Conservation (phyloP, 2,113 vertebrate species). For the Corythornis cristatus region DNA sequence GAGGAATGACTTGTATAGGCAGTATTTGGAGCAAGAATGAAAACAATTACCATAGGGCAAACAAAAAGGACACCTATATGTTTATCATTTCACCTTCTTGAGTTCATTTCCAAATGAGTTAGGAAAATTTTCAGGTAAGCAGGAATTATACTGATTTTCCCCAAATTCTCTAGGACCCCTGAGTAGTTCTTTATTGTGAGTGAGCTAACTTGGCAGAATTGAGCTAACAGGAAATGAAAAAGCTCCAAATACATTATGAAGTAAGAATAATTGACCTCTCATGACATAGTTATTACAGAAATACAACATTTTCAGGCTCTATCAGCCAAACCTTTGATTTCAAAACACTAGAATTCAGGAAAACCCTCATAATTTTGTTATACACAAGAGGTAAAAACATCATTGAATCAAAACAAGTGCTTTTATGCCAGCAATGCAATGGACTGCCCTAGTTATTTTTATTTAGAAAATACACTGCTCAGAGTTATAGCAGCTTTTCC, state of each 20-base stretch:
- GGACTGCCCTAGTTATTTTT: background rate
- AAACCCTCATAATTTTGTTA: background rate
- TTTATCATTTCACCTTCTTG: background rate
- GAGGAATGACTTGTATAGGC: background rate
- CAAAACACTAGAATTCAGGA: background rate
- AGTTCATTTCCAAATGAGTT: background rate
- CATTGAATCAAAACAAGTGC: background rate
- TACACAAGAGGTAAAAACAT: background rate
- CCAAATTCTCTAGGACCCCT: background rate
- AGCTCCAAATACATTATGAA: background rate
- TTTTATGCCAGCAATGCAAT: background rate
- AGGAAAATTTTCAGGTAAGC: background rate
- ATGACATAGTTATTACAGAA: background rate
- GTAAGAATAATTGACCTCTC: background rate
- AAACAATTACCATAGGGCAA: background rate
- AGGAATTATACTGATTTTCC: background rate
- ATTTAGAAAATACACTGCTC: background rate
- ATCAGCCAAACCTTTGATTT: background rate
- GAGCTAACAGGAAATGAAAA: background rate
- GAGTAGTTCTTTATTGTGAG: background rate
- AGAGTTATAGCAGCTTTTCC: background rate
- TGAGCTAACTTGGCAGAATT: background rate
- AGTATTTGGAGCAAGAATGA: background rate
- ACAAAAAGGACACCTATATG: background rate
- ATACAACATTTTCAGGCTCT: background rate